Evolutionary conservation across 2,113 vertebrate species (phyloP).

Genomic region (Solea senegalensis): DNA sequence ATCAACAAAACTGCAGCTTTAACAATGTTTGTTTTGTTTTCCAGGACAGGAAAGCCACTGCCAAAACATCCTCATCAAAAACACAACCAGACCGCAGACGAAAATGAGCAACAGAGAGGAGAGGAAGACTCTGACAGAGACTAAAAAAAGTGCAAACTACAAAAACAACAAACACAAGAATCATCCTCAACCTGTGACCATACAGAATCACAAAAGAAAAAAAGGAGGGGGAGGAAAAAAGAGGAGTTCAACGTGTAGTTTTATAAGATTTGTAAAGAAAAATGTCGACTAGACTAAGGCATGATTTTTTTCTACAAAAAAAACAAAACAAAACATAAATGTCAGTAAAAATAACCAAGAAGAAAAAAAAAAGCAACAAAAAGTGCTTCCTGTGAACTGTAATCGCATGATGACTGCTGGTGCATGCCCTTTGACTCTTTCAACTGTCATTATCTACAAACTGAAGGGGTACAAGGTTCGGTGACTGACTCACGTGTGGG

Average conservation of each 20-base stretch:
- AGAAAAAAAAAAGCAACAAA: conserved; percentile 79
- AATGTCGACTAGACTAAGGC: conserved; percentile 85
- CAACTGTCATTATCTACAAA: conserved; percentile 86
- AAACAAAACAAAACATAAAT: conserved; percentile 30
- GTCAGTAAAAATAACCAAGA: conserved; percentile 68
- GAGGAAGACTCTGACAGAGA: conserved; percentile 28
- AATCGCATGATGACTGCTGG: conserved; percentile 94
- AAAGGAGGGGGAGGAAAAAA: conserved; percentile 25
- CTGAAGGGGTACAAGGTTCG: conserved; percentile 70
- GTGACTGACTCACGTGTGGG: conserved; percentile 42
- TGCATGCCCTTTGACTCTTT: conserved; percentile 90
- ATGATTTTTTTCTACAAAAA: conserved; percentile 85
- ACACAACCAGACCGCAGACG: conserved; percentile 71
- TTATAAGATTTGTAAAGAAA: conserved; percentile 85
- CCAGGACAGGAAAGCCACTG: conserved; percentile 91
- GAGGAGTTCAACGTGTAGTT: conserved; percentile 80
- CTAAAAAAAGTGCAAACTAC: conserved; percentile 45
- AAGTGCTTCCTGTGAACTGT: conserved; percentile 91
- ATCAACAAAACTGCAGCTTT: too few species aligned
- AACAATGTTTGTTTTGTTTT: conserved; percentile 32
- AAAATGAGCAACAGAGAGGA: conserved; percentile 68
- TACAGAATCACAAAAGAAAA: conserved; percentile 40
- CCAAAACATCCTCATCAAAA: conserved; percentile 86
- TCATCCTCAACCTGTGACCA: conserved; percentile 61
- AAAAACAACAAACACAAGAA: conserved; percentile 60